phyloP scores from a whole-genome alignment of 1,140 invertebrate species.

The Mya arenaria region DNA sequence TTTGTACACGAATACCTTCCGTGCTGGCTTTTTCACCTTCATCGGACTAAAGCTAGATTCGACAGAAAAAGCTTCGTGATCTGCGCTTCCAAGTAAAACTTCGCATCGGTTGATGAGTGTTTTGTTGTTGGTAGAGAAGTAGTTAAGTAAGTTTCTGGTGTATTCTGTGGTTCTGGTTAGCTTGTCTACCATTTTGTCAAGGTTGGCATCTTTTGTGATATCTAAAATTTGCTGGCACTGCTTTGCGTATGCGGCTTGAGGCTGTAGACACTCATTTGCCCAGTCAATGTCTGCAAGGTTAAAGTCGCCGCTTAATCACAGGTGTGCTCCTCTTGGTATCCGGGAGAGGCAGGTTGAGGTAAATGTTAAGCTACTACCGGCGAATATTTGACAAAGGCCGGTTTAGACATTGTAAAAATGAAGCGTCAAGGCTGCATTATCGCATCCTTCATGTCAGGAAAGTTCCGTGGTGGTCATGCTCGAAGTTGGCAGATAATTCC shows the following conservation, averaged over 20 bases:
- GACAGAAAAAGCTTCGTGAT: slow-evolving; percentile 1
- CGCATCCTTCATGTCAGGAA: too few species aligned
- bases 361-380: too few species aligned
- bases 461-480: too few species aligned
- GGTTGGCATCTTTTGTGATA: not conserved
- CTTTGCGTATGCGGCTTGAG: not conserved
- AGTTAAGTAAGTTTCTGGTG: not conserved
- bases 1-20: slow-evolving; percentile 5
- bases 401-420: too few species aligned
- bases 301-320: not conserved
- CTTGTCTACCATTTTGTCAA: not conserved
- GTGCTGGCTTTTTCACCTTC: not conserved
- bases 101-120: slow-evolving; percentile 16
- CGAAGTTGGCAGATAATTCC: too few species aligned
- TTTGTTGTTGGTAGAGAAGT: not conserved
- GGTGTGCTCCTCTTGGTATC: not conserved
- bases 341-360: not conserved
- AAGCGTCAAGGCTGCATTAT: too few species aligned
- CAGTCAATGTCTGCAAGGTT: not conserved
- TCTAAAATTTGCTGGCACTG: slow-evolving; percentile 5
- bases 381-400: too few species aligned
- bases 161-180: not conserved
- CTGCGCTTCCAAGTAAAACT: not conserved
- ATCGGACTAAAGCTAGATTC: not conserved
- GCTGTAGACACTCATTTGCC: not conserved